These are phyloP conservation scores for Canis aureus DNA, from an alignment of 2,113 vertebrate species.

Conservation along the genomic window DNA sequence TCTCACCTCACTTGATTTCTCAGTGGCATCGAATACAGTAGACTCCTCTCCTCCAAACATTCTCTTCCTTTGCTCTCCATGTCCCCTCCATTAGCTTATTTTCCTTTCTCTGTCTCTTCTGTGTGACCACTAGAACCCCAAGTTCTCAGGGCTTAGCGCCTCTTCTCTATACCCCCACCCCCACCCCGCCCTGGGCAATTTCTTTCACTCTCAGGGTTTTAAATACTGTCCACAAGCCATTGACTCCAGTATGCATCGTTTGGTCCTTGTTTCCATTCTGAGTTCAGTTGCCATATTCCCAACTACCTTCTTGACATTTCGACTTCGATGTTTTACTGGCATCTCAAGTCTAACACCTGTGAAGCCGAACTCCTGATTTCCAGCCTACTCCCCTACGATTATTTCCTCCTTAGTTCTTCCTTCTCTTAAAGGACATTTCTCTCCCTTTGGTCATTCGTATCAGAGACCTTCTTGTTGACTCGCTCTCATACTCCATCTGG, in stretches of 20 bases:
- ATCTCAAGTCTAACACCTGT: neutral
- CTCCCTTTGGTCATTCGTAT: neutral
- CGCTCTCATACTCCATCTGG: neutral
- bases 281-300: neutral
- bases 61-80: neutral
- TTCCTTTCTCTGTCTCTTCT: conserved; percentile 41
- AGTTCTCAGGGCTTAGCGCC: neutral
- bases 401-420: conserved; percentile 43
- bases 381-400: neutral
- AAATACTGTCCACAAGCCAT: neutral
- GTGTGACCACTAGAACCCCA: neutral
- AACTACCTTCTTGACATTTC: neutral
- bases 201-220: neutral
- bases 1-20: neutral
- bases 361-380: conserved; percentile 41
- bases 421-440: conserved; percentile 17
- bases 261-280: neutral
- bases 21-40: neutral
- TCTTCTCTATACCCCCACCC: neutral
- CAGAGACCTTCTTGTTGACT: neutral
- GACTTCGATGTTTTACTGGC: neutral
- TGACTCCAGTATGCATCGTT: neutral
- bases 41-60: neutral
- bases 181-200: neutral
- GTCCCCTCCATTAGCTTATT: neutral